Percentiles rank a stretch among this genome's conserved stretches.
These are phyloP conservation scores for Cataglyphis cursor DNA, from an alignment of 2,888 invertebrate genomes.

Conservation along the genomic window DNA sequence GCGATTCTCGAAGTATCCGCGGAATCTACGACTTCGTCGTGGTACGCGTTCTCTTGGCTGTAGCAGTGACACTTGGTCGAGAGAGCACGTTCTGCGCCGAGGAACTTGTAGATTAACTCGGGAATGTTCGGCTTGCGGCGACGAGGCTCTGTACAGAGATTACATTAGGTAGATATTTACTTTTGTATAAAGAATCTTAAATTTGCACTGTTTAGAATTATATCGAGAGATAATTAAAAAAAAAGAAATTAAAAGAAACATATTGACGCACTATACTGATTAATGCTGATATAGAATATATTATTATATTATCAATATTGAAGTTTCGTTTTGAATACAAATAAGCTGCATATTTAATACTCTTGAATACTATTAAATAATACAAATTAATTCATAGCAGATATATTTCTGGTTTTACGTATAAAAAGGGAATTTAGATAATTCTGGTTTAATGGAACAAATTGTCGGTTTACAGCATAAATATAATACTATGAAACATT, in stretches of 20 bases:
- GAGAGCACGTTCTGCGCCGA: neutral
- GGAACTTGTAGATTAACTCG: constrained; percentile 68
- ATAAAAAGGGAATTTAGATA: neutral
- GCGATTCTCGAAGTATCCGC: constrained; percentile 5
- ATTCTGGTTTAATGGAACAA: neutral
- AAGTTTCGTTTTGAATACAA: neutral
- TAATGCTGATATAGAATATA: neutral
- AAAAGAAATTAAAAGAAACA: neutral
- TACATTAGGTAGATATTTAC: constrained; percentile 14
- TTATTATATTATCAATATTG: neutral
- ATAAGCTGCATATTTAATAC: neutral
- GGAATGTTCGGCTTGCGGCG: constrained; percentile 63
- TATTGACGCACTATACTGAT: neutral
- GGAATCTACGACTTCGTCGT: constrained; percentile 43
- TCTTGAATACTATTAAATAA: neutral
- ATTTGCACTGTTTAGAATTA: neutral
- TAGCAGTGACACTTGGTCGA: constrained; percentile 36
- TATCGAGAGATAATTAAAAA: neutral
- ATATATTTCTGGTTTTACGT: neutral
- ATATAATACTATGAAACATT: neutral
- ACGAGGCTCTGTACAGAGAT: constrained; percentile 52
- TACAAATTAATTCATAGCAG: neutral
- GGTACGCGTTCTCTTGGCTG: constrained; percentile 27
- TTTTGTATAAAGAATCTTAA: neutral
- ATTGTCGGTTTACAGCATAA: neutral